Conservation (phyloP, 30 jellyfish, hydroid and myxozoan genomes). For the Pelagia noctiluca region DNA sequence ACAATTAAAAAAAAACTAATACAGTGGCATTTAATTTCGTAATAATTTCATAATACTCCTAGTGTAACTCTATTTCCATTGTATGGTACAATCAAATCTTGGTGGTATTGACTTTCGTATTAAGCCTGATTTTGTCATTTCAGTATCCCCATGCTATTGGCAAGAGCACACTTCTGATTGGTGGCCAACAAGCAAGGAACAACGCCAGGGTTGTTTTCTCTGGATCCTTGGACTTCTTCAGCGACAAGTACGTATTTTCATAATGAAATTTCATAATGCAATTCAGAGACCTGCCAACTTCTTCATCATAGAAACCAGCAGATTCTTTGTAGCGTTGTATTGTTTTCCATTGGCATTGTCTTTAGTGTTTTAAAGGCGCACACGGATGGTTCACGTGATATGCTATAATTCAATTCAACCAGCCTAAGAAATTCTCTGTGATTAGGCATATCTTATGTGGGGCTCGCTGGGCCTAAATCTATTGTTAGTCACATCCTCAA, state of each 20-base stretch:
- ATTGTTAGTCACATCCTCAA: no score
- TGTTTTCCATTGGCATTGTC: neutral
- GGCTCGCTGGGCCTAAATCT: no score
- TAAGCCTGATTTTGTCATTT: neutral
- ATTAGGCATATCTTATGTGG: no score
- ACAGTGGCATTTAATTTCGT: no score
- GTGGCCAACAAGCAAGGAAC: constrained; percentile 95
- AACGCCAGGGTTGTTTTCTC: constrained; percentile 94
- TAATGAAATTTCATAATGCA: neutral
- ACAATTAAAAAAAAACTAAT: no score
- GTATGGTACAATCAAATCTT: no score
- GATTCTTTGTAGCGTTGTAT: neutral
- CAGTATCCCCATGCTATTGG: constrained; percentile 97
- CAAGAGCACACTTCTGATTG: constrained; percentile 89
- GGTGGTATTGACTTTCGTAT: neutral
- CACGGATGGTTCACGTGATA: no score
- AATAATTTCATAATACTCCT: no score
- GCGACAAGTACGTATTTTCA: constrained; percentile 68
- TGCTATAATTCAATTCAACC: no score
- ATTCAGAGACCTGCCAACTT: neutral
- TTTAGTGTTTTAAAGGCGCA: no score
- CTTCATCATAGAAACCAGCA: neutral
- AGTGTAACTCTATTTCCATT: no score
- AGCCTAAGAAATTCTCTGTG: no score
- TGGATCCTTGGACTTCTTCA: constrained; percentile 91